These are phyloP conservation scores for Petrocephalus microphthalmus DNA, from an alignment of 2,113 vertebrate genomes.

Conservation along the genomic window DNA sequence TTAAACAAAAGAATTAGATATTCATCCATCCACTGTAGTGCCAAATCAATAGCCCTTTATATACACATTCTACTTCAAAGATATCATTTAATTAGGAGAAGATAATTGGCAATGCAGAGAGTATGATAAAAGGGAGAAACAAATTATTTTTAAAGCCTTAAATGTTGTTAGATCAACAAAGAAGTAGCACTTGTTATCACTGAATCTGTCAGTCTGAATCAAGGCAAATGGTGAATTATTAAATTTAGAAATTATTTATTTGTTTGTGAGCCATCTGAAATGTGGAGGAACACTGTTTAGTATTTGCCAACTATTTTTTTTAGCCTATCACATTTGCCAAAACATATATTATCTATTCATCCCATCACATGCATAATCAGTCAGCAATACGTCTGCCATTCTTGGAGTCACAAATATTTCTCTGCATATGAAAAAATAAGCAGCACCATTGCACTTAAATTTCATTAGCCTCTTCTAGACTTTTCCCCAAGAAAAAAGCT, in stretches of 20 bases:
- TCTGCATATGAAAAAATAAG: conserved; percentile 7
- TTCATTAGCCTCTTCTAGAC: not conserved
- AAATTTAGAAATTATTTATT: not conserved
- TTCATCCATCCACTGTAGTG: not conserved
- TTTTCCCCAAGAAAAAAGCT: not conserved
- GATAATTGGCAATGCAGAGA: not conserved
- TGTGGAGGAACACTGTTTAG: not conserved
- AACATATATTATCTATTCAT: not conserved
- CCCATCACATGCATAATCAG: not conserved
- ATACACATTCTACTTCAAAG: not conserved
- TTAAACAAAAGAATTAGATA: not conserved
- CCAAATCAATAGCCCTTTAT: not conserved
- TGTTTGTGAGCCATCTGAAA: not conserved
- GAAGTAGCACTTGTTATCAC: not conserved
- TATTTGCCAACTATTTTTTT: not conserved
- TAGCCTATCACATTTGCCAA: not conserved
- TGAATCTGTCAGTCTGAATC: not conserved
- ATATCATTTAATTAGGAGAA: not conserved
- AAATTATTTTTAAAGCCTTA: not conserved
- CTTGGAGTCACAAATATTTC: not conserved
- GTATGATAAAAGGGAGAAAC: not conserved
- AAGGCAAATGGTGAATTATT: not conserved
- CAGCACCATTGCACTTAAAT: not conserved
- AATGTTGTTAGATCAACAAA: not conserved
- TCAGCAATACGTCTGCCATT: not conserved